phyloP scores from a whole-genome alignment of 2,888 invertebrate species.

The Drosophila lutescens region DNA sequence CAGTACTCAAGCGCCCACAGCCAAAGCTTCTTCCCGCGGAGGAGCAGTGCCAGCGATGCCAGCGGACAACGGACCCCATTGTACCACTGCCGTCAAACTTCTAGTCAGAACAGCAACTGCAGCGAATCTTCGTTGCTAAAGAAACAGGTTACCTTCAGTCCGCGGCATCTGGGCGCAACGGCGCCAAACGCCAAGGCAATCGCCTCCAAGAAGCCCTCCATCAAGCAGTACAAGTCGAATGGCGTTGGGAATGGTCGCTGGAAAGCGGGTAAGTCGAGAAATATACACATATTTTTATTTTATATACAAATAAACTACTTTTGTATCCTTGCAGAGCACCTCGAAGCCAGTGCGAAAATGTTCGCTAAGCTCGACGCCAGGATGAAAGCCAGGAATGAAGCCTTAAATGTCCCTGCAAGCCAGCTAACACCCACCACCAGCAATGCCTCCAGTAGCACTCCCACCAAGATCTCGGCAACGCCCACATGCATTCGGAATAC shows the following conservation, averaged over 20 bases:
- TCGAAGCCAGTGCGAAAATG: conserved; percentile 61
- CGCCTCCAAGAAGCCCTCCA: conserved; percentile 48
- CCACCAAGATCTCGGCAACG: conserved; percentile 47
- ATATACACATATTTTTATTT: background rate
- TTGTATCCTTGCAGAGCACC: conserved; percentile 52
- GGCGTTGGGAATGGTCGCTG: conserved; percentile 53
- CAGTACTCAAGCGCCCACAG: conserved; percentile 24
- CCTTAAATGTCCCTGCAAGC: conserved; percentile 5
- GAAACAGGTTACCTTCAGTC: conserved; percentile 67
- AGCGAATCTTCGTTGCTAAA: conserved; percentile 57
- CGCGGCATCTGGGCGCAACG: conserved; percentile 51
- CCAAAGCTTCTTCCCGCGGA: conserved; percentile 1
- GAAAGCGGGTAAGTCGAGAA: conserved; percentile 47
- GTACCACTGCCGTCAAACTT: conserved; percentile 61
- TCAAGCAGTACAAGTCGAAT: conserved; percentile 51
- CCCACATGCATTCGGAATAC: conserved; percentile 41
- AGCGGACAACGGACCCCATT: conserved; percentile 38
- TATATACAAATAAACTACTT: no score
- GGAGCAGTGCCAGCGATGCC: conserved; percentile 14
- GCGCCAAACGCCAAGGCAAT: conserved; percentile 1
- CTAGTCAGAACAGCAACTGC: conserved; percentile 66
- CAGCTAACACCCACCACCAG: conserved; percentile 68
- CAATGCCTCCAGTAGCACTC: conserved; percentile 65
- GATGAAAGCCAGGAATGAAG: conserved; percentile 16
- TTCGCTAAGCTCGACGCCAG: conserved; percentile 62